Conservation (phyloP, 2,888 invertebrate genomes). For the Microplitis manilae region DNA sequence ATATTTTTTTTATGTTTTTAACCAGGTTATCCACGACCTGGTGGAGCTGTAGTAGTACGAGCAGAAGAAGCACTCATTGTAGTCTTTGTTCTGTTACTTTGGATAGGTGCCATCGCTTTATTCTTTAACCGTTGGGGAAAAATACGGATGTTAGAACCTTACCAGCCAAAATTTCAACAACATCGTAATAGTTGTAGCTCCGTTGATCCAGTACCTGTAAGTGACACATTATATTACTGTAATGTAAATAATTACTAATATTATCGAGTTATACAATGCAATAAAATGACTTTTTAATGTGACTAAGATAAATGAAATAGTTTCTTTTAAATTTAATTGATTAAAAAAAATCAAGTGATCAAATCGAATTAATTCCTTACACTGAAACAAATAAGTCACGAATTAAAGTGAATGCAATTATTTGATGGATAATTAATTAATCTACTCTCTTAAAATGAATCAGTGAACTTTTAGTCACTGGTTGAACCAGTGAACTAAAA, state of each 20-base stretch:
- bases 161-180: constrained; percentile 91
- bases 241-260: constrained; percentile 4
- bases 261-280: neutral
- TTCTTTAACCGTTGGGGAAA: constrained; percentile 96
- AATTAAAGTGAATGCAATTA: too few species aligned
- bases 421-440: too few species aligned
- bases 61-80: constrained; percentile 90
- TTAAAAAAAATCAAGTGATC: too few species aligned
- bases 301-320: too few species aligned
- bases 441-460: too few species aligned
- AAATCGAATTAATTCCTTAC: too few species aligned
- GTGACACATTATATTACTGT: constrained; percentile 16
- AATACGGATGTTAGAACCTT: constrained; percentile 92
- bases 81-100: constrained; percentile 84
- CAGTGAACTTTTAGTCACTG: too few species aligned
- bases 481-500: too few species aligned
- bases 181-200: constrained; percentile 76
- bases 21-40: constrained; percentile 55
- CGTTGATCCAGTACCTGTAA: constrained; percentile 56
- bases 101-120: constrained; percentile 89
- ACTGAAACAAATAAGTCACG: too few species aligned
- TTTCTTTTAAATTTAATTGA: too few species aligned
- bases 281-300: too few species aligned
- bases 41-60: constrained; percentile 80
- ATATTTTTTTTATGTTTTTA: constrained; percentile 20